Conservation (phyloP, 2,888 invertebrate species). For the Drosophila diplacantha region DNA sequence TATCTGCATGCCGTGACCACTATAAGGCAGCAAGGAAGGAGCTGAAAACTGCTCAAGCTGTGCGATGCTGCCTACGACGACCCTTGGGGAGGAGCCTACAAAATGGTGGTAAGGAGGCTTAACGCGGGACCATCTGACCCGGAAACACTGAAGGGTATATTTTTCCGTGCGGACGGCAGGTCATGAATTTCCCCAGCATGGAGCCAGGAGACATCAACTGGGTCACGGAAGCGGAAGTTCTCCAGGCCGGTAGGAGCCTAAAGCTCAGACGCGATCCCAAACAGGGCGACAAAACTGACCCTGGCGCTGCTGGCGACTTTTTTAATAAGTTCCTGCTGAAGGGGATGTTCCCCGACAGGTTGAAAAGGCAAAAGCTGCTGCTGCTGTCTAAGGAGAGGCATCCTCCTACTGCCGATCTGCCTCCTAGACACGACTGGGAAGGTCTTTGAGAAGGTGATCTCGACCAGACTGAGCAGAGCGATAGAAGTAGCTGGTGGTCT, state of each 20-base stretch:
- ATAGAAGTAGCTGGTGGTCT: too few species aligned
- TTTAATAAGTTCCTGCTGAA: not conserved
- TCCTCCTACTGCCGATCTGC: not conserved
- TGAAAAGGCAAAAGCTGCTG: not conserved
- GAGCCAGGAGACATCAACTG: too few species aligned
- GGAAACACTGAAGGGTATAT: not conserved
- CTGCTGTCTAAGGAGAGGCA: not conserved
- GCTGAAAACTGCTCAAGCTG: not conserved
- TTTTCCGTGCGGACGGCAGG: not conserved
- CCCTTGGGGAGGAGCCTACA: not conserved
- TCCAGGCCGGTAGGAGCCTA: too few species aligned
- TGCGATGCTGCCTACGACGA: not conserved
- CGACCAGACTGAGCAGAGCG: too few species aligned
- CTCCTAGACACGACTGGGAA: not conserved
- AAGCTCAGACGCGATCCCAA: too few species aligned
- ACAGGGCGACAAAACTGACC: too few species aligned
- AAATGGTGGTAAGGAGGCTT: not conserved
- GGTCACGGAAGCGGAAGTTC: not conserved
- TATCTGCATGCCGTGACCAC: too few species aligned
- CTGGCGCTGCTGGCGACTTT: not conserved
- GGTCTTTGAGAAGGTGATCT: not conserved
- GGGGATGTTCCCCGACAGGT: not conserved
- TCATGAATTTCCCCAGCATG: not conserved
- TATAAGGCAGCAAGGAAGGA: not conserved
- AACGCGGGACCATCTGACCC: not conserved